phyloP scores from a whole-genome alignment of 2,797 vertebrate genomes.

The Brotula barbata region DNA sequence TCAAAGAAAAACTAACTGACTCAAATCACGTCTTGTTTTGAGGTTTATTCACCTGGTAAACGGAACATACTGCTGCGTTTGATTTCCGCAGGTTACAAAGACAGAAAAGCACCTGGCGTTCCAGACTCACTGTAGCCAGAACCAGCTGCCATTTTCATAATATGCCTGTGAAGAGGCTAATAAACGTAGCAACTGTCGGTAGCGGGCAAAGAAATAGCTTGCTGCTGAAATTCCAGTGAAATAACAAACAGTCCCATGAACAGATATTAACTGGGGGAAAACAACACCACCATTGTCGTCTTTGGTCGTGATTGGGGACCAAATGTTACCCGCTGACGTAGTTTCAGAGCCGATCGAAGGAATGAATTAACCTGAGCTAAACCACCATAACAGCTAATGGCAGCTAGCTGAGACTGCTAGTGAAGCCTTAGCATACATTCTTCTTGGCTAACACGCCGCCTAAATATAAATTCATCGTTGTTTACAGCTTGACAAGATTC shows the following conservation, averaged over 20 bases:
- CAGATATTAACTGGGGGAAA: not conserved
- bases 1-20: not conserved
- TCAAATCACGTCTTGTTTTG: not conserved
- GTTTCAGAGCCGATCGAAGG: conserved; percentile 12
- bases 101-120: not conserved
- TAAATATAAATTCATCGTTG: not conserved
- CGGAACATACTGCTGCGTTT: not conserved
- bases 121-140: conserved; percentile 12
- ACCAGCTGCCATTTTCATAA: conserved; percentile 54
- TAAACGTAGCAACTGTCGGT: conserved; percentile 36
- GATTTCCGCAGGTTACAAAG: not conserved
- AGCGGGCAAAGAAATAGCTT: conserved; percentile 57
- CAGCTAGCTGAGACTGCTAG: conserved; percentile 55
- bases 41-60: not conserved
- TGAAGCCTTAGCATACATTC: conserved; percentile 47
- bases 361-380: conserved; percentile 59
- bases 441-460: conserved; percentile 1
- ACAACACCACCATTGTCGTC: too few species aligned
- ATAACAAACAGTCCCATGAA: not conserved
- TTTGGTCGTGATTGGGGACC: not conserved
- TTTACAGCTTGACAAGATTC: not conserved
- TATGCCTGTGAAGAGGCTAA: conserved; percentile 42
- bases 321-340: not conserved
- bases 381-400: conserved; percentile 50
- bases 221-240: conserved; percentile 30